Percentiles rank a stretch among this genome's conserved stretches.
Evolutionary conservation across 1,140 invertebrate species (phyloP).

Genomic region (Calosoma granatense): DNA sequence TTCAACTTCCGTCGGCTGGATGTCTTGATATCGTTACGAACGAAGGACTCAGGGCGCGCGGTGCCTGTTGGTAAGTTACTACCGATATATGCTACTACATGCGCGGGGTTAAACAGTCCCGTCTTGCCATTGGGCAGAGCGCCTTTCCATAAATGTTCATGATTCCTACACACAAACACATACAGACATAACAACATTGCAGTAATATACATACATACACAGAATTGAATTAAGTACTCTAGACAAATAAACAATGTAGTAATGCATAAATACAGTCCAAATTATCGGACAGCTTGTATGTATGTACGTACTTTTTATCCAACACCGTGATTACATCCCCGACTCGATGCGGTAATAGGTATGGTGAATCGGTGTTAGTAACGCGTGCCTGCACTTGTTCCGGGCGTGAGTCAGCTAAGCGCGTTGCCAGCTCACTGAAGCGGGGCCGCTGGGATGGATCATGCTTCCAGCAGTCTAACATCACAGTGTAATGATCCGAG

Average conservation of each 20-base stretch:
- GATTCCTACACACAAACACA: slow-evolving; percentile 26
- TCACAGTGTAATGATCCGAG: slow-evolving; percentile 82
- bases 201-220: background rate
- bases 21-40: slow-evolving; percentile 44
- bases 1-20: slow-evolving; percentile 59
- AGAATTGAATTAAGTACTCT: background rate
- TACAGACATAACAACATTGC: background rate
- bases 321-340: slow-evolving; percentile 90
- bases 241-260: background rate
- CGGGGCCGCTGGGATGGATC: slow-evolving; percentile 81
- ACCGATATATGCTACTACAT: slow-evolving; percentile 78
- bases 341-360: slow-evolving; percentile 72
- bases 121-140: slow-evolving; percentile 73
- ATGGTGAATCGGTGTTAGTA: slow-evolving; percentile 35
- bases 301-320: slow-evolving; percentile 65
- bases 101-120: slow-evolving; percentile 81
- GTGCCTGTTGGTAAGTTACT: slow-evolving; percentile 54
- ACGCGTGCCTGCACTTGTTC: slow-evolving; percentile 63
- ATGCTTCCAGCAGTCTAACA: slow-evolving; percentile 94
- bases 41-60: slow-evolving; percentile 21
- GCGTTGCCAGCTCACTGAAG: slow-evolving; percentile 73
- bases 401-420: slow-evolving; percentile 78
- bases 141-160: slow-evolving; percentile 68
- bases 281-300: slow-evolving; percentile 14
- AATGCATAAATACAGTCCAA: background rate